A percentile compares a stretch with the other conserved stretches of the same genome.
These are phyloP conservation scores for Zonotrichia leucophrys DNA, from an alignment of 2,113 vertebrate species.

Conservation along the genomic window DNA sequence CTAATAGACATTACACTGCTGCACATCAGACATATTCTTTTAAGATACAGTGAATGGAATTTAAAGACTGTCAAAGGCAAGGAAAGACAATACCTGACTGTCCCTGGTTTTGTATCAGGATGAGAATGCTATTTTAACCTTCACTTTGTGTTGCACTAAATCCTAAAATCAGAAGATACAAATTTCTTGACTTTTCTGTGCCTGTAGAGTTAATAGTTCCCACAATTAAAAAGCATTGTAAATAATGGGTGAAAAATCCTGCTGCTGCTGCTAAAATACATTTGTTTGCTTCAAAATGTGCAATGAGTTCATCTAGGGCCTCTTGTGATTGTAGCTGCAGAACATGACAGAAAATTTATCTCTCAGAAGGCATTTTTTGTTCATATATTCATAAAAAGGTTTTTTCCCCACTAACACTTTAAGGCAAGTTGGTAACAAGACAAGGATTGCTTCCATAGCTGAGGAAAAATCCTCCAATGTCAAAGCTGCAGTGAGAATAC, in stretches of 20 bases:
- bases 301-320: neutral
- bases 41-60: neutral
- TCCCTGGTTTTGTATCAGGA: neutral
- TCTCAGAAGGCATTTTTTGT: neutral
- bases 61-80: conserved; percentile 5
- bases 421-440: neutral
- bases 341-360: neutral
- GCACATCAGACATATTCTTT: neutral
- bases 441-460: neutral
- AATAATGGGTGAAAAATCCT: neutral
- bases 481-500: neutral
- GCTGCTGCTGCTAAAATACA: neutral
- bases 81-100: conserved; percentile 4
- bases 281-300: neutral
- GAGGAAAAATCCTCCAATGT: neutral
- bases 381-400: neutral
- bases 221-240: neutral
- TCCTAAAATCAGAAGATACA: neutral
- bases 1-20: neutral
- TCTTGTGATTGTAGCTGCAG: neutral
- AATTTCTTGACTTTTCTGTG: neutral
- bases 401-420: neutral
- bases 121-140: neutral
- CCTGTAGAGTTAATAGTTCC: neutral
- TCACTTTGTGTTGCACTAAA: neutral